Conservation (phyloP, 2,113 vertebrate genomes). For the Melanerpes aurifrons region DNA sequence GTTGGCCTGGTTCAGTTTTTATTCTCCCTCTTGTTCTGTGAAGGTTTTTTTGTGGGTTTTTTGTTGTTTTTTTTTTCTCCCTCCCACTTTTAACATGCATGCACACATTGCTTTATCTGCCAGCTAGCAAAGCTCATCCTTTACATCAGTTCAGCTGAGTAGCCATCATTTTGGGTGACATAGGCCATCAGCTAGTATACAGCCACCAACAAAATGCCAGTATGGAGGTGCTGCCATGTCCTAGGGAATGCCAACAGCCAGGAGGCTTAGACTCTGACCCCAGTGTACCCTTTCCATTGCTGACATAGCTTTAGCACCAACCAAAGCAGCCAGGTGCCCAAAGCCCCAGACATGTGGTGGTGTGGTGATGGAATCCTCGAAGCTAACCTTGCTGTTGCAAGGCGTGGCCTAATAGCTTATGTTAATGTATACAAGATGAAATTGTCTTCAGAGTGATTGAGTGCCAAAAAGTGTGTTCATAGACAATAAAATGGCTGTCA, state of each 20-base stretch:
- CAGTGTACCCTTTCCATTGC: accelerated
- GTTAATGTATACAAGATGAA: neutral
- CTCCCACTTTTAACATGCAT: accelerated
- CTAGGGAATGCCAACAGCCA: neutral
- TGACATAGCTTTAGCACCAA: neutral
- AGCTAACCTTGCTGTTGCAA: neutral
- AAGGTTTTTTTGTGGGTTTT: accelerated
- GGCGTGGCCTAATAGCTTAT: neutral
- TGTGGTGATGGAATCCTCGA: accelerated
- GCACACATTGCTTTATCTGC: accelerated
- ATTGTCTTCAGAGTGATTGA: neutral
- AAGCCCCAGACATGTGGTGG: accelerated
- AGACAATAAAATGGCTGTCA: neutral
- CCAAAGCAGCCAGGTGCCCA: neutral
- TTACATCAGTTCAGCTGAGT: neutral
- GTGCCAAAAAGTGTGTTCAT: neutral
- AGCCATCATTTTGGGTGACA: neutral
- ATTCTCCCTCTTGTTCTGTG: neutral
- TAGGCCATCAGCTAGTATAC: accelerated
- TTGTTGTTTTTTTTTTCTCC: neutral
- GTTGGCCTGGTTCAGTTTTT: neutral
- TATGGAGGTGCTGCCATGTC: accelerated
- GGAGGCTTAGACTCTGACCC: neutral
- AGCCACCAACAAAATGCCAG: accelerated
- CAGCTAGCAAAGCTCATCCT: neutral